A percentile compares a stretch with the other conserved stretches of the same genome.
Evolutionary conservation across 2,888 invertebrate species (phyloP).

Genomic region (Sisyra nigra): DNA sequence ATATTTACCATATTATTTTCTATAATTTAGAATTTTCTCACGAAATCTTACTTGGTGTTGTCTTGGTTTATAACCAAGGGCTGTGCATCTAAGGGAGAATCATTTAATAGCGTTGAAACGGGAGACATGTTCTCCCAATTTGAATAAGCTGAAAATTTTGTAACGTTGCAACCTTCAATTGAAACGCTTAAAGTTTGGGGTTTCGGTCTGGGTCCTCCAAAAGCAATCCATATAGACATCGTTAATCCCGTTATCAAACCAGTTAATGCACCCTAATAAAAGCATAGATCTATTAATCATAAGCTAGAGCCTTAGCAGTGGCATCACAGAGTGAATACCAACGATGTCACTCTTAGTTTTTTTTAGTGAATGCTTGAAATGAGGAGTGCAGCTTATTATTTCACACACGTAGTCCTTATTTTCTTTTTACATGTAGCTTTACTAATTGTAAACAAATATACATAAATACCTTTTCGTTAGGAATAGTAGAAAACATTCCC

Average conservation of each 20-base stretch:
- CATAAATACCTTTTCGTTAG: conserved; percentile 46
- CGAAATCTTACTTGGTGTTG: neutral
- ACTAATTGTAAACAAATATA: too few relatives aligned
- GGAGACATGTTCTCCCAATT: neutral
- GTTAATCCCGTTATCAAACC: conserved; percentile 48
- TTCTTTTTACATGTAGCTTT: too few relatives aligned
- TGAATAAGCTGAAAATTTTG: neutral
- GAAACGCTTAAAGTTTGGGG: conserved; percentile 37
- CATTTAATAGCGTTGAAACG: neutral
- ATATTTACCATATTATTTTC: neutral
- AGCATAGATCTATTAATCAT: too few relatives aligned
- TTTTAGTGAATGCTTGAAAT: too few relatives aligned
- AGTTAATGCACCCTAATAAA: conserved; percentile 45
- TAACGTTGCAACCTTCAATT: conserved; percentile 34
- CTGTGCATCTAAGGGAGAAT: neutral
- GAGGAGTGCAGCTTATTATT: too few relatives aligned
- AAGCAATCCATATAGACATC: conserved; percentile 67
- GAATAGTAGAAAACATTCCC: conserved; percentile 64
- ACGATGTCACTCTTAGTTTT: too few relatives aligned
- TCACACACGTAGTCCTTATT: too few relatives aligned
- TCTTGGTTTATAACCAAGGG: neutral
- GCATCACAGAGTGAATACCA: too few relatives aligned
- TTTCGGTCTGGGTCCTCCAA: conserved; percentile 60
- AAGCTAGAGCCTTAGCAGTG: too few relatives aligned
- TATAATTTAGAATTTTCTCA: neutral